phyloP scores from a whole-genome alignment of 2,888 invertebrate species.

The Lithophane leautieri region DNA sequence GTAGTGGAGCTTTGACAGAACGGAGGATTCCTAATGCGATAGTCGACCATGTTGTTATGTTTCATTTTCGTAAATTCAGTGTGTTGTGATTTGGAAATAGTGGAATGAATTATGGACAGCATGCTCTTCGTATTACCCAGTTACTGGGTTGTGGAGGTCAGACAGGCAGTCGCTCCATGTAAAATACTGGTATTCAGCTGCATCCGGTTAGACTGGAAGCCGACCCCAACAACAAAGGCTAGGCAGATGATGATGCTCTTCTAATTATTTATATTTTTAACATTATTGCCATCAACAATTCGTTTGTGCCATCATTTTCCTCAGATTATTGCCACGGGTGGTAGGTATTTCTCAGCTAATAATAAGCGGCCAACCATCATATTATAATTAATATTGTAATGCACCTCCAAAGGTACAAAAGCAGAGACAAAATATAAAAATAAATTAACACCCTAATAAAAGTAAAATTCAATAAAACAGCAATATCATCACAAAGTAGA shows the following conservation, averaged over 20 bases:
- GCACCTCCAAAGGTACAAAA: neutral
- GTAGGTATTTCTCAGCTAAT: neutral
- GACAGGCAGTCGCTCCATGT: no score
- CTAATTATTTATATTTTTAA: no score
- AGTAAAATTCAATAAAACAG: conserved; percentile 43
- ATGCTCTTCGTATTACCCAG: no score
- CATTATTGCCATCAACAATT: no score
- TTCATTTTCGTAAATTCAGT: neutral
- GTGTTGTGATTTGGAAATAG: neutral
- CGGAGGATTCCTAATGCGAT: neutral
- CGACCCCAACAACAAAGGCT: no score
- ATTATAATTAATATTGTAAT: neutral
- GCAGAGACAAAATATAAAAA: neutral
- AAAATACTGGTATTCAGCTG: no score
- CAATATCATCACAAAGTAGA: conserved; percentile 52
- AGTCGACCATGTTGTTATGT: neutral
- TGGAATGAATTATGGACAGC: neutral
- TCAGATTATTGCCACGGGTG: neutral
- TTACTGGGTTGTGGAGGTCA: no score
- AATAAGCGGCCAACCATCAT: neutral
- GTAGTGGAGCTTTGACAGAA: neutral
- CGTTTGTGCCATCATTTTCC: neutral
- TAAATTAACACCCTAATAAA: neutral
- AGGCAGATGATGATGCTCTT: no score
- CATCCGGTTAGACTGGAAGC: no score